Evolutionary conservation across 2,113 vertebrate species (phyloP), one percentile per base, ranked within the genome.

Genomic region (Dromas ardeola): DNA sequence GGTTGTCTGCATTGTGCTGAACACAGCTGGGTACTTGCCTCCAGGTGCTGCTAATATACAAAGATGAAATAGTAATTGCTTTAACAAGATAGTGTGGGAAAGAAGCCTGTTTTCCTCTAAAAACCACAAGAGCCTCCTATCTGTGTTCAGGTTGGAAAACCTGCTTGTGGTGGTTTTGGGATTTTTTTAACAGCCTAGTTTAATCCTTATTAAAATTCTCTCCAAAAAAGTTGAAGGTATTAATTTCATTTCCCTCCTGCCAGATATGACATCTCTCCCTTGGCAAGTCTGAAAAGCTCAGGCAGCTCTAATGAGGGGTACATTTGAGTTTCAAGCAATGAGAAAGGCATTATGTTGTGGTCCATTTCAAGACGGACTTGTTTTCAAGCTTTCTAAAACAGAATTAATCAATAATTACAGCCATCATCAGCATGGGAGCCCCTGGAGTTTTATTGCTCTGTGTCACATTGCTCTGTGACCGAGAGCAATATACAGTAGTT

Each of bases 341-440:
- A 43, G 62, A 74, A 23, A 58, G 38, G 63, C 55, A 18, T 86
- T 58, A 32, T 36, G 58, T 38, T 43, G 66, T 20, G 69, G 88
- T 63, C 73, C 30, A 4, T 82, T 63, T 74, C 45, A 50, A 65
- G 83, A 85, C 1, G 15, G 81, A 59, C 89, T 95, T 92, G 77
- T 88, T 87, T 80, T 29, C 74, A n/a, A 88, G 52, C 53, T 74
- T 88, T 49, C 76, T 45, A 85, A 78, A 82, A 67, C 45, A 80
- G 86, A 88, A 94, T 85, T 71, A 92, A 97, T 92, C 95, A 93
- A 84, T 93, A 95, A 93, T 96, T 95, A 93, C 52, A 90, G 47
- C 66, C 53, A 26, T 36, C 87, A 77, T 42, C 82, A 43, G 30
- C 69, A 16, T 49, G 76, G 62, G 73, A 89, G 36, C 38, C 53